A percentile compares a stretch with the other conserved stretches of the same genome.
These are phyloP conservation scores for Melipona beecheii DNA, from an alignment of 2,888 invertebrate genomes.

Conservation along the genomic window DNA sequence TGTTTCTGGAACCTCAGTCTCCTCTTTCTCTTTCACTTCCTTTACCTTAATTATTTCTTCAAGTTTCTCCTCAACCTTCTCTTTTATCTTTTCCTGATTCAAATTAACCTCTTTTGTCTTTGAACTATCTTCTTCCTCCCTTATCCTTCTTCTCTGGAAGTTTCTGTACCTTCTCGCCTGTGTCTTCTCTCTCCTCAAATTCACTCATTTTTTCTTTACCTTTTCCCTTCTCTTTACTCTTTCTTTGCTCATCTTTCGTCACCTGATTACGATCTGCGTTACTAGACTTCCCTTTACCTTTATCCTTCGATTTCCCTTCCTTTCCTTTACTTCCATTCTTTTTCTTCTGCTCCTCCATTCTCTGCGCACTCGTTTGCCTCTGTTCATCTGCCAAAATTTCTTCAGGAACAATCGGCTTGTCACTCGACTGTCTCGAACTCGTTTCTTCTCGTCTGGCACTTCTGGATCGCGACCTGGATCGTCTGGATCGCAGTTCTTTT, in stretches of 20 bases:
- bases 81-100: background rate
- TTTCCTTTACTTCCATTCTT: slow-evolving; percentile 3
- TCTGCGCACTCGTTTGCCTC: slow-evolving; percentile 2
- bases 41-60: slow-evolving; percentile 31
- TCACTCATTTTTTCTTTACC: slow-evolving; percentile 15
- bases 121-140: slow-evolving; percentile 31
- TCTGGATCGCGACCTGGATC: slow-evolving; percentile 82
- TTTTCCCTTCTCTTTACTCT: slow-evolving; percentile 27
- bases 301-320: slow-evolving; percentile 31
- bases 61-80: slow-evolving; percentile 27
- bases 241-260: slow-evolving; percentile 19
- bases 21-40: background rate
- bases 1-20: slow-evolving; percentile 40
- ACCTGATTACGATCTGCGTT: background rate
- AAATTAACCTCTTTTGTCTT: slow-evolving; percentile 11
- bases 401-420: slow-evolving; percentile 17
- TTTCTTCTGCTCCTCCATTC: slow-evolving; percentile 8
- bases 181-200: background rate
- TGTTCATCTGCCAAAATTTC: slow-evolving; percentile 36
- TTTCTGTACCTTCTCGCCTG: slow-evolving; percentile 36
- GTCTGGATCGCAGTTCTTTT: slow-evolving; percentile 79
- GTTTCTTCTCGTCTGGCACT: slow-evolving; percentile 65
- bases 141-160: slow-evolving; percentile 26
- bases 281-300: slow-evolving; percentile 17
- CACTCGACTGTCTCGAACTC: slow-evolving; percentile 12